Conservation (phyloP, 1,140 invertebrate genomes). For the Aphis gossypii region DNA sequence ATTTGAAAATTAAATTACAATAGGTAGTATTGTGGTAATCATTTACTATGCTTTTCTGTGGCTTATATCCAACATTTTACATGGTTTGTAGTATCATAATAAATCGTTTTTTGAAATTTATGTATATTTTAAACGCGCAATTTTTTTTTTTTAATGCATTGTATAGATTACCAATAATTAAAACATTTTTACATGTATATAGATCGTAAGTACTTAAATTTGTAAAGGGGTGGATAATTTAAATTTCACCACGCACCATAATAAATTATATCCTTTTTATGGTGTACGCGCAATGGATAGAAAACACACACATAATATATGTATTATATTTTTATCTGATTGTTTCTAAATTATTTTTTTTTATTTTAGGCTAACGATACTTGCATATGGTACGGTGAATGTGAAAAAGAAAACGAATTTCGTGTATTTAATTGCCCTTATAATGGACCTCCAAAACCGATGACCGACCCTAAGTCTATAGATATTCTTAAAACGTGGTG, state of each 20-base stretch:
- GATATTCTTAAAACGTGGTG: constrained; percentile 73
- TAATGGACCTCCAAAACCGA: constrained; percentile 72
- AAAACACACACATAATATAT: neutral
- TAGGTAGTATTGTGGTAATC: neutral
- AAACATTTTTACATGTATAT: neutral
- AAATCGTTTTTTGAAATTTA: neutral
- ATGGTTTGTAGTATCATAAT: neutral
- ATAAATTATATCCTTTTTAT: neutral
- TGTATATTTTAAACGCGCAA: neutral
- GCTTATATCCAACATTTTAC: neutral
- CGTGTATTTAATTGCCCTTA: constrained; percentile 74
- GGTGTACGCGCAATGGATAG: neutral
- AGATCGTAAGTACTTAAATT: neutral
- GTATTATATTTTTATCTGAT: neutral
- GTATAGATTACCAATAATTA: neutral
- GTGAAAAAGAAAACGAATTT: constrained; percentile 64
- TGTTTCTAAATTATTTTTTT: constrained; percentile 59
- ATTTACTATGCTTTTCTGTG: neutral
- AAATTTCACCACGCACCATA: neutral
- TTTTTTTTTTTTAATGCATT: neutral
- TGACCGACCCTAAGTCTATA: constrained; percentile 65
- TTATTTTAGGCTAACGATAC: constrained; percentile 65
- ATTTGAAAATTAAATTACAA: neutral
- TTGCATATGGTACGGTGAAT: constrained; percentile 82
- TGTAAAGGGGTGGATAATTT: neutral